A percentile compares a stretch with the other conserved stretches of the same genome.
Conservation (phyloP, 2,113 vertebrate genomes). For the Pycnonotus jocosus region DNA sequence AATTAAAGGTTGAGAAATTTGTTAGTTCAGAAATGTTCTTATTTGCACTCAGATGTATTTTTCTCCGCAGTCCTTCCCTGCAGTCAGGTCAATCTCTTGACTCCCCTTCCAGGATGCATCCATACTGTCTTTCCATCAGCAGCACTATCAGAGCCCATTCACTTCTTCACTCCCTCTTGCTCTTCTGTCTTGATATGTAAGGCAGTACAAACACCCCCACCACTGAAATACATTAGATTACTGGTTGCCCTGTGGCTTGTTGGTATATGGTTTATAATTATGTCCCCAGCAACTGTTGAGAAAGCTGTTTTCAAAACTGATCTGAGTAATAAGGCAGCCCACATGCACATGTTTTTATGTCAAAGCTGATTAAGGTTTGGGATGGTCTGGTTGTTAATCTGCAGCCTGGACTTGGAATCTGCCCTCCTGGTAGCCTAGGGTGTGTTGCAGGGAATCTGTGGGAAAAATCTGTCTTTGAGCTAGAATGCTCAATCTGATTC, state of each 20-base stretch:
- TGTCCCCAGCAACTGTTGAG: not conserved
- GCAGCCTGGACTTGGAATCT: not conserved
- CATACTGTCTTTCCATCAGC: not conserved
- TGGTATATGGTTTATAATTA: not conserved
- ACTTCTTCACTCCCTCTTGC: not conserved
- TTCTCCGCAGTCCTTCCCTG: not conserved
- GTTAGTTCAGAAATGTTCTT: not conserved
- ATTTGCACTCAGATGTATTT: not conserved
- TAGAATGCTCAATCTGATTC: not conserved
- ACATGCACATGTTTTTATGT: not conserved
- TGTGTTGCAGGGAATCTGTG: not conserved
- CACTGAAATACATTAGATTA: not conserved
- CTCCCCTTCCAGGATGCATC: not conserved
- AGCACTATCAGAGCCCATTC: not conserved
- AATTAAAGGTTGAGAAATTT: not conserved
- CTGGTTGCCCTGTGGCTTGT: not conserved
- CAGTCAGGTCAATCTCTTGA: not conserved
- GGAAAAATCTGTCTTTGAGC: not conserved
- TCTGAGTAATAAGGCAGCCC: not conserved
- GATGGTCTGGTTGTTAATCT: not conserved
- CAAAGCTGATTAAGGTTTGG: constrained; percentile 15
- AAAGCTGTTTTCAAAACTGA: constrained; percentile 6
- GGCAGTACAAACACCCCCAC: not conserved
- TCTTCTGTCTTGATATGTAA: not conserved
- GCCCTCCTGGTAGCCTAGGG: not conserved